Conservation (phyloP, 2,888 invertebrate species). For the Deroplatys truncata region DNA sequence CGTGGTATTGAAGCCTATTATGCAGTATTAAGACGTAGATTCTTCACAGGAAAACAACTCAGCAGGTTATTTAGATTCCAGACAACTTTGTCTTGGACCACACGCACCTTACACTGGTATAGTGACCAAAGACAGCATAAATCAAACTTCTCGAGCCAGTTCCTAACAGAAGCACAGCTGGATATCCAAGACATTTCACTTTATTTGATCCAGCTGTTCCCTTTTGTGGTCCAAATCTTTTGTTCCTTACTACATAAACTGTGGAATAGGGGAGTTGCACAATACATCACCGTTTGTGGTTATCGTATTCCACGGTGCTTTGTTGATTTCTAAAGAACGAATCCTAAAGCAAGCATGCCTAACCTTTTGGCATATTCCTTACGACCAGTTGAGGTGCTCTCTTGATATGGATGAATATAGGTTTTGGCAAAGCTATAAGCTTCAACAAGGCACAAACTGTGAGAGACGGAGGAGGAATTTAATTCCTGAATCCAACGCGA, state of each 20-base stretch:
- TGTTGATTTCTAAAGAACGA: neutral
- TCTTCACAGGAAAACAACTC: neutral
- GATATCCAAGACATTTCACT: neutral
- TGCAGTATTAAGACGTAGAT: neutral
- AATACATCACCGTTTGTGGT: neutral
- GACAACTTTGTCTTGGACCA: neutral
- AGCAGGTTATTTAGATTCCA: neutral
- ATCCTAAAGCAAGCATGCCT: neutral
- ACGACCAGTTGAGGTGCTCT: neutral
- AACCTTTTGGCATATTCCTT: neutral
- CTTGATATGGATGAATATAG: neutral
- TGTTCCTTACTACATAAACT: neutral
- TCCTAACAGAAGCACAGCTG: neutral
- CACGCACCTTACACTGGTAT: neutral
- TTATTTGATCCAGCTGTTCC: neutral
- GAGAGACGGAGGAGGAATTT: no score
- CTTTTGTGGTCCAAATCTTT: neutral
- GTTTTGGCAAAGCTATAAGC: no score
- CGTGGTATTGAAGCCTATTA: no score
- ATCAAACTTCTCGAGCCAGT: neutral
- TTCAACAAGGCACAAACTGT: no score
- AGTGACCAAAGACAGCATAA: neutral
- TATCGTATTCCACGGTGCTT: neutral
- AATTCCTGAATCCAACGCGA: no score
- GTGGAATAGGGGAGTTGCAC: neutral